Conservation (phyloP, 2,113 vertebrate species). For the Thinocorus orbignyianus region DNA sequence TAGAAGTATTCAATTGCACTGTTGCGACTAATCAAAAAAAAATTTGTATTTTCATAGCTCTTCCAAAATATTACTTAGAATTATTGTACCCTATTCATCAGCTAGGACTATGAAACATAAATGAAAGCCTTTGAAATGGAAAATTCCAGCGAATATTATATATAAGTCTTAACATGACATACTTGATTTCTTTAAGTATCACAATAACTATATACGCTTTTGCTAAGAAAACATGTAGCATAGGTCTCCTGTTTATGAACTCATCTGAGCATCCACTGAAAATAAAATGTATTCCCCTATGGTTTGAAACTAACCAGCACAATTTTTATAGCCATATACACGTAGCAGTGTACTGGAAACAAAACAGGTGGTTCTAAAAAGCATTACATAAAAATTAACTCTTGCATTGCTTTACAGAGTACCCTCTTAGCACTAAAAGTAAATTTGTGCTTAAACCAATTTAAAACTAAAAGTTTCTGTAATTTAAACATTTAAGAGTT, state of each 20-base stretch:
- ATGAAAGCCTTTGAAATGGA: background rate
- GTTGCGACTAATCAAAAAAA: background rate
- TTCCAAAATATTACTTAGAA: background rate
- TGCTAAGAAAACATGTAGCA: background rate
- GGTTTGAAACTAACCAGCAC: background rate
- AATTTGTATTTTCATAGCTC: background rate
- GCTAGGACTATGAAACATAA: background rate
- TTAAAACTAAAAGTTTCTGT: background rate
- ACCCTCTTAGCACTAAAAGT: background rate
- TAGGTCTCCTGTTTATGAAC: background rate
- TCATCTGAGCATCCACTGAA: background rate
- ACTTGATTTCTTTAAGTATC: background rate
- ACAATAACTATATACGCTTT: background rate
- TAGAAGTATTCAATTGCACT: background rate
- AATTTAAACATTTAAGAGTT: accelerated
- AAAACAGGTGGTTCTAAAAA: accelerated
- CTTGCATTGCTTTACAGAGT: background rate
- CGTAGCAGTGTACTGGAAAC: background rate
- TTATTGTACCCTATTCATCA: background rate
- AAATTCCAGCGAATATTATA: background rate
- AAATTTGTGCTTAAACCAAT: background rate
- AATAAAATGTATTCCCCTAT: background rate
- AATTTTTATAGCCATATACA: background rate
- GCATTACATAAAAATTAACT: accelerated
- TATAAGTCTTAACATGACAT: background rate